Evolutionary conservation across 1,140 invertebrate genomes (phyloP).

Genomic region (Spodoptera frugiperda): DNA sequence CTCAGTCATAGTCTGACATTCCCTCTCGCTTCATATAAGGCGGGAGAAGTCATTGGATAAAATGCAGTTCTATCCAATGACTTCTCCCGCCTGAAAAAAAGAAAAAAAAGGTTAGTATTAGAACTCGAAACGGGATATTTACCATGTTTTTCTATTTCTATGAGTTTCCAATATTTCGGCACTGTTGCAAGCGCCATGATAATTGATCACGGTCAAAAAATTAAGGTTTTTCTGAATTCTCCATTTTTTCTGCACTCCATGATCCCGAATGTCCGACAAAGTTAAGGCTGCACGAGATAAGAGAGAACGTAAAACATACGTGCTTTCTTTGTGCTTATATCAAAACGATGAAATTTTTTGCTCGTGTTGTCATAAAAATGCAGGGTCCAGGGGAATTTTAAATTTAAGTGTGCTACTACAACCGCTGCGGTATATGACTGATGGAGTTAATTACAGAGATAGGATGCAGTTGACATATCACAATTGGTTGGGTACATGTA

Average conservation of each 20-base stretch:
- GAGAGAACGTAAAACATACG: constrained; percentile 59
- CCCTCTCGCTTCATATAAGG: no score
- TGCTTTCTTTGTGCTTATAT: constrained; percentile 54
- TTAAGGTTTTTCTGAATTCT: no score
- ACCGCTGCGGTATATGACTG: constrained; percentile 14
- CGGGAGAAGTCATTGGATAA: no score
- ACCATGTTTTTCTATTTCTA: no score
- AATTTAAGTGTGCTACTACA: constrained; percentile 15
- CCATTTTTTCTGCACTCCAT: neutral
- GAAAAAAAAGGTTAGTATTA: no score
- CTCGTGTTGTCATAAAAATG: constrained; percentile 28
- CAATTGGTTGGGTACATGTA: neutral
- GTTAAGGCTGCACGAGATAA: constrained; percentile 52
- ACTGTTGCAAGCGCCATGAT: no score
- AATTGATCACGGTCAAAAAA: no score
- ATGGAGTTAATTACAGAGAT: constrained; percentile 16
- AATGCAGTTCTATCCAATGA: no score
- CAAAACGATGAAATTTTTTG: constrained; percentile 24
- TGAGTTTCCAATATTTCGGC: no score
- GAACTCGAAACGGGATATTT: no score
- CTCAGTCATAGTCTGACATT: no score
- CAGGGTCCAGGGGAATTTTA: constrained; percentile 7
- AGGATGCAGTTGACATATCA: constrained; percentile 23
- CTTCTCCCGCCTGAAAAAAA: no score
- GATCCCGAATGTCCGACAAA: constrained; percentile 37